Evolutionary conservation across 2,888 invertebrate genomes (phyloP), one percentile per base, ranked within the genome.

Genomic region (Coelinius sp.): DNA sequence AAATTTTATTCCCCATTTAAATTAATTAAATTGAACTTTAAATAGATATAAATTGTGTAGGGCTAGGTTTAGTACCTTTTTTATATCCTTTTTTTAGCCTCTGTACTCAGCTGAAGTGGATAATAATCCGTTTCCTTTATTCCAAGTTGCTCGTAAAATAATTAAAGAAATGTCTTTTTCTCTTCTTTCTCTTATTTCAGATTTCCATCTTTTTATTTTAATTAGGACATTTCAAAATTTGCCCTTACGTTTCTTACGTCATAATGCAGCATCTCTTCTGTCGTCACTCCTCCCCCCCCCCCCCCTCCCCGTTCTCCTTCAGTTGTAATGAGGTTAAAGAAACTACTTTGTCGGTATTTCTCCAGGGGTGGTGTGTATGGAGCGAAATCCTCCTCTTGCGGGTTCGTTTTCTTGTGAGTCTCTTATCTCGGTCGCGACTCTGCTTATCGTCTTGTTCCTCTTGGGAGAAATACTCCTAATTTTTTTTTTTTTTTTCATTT

Each of bases 121-220:
- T 71, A 56, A 66, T 59, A 71, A 59, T 53, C 53, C 44, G 31
- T 22, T 53, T 35, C 25, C 46, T 65, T 65, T 46, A 46, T 24
- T 49, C 31, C 68, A 31, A 59, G 67, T 24, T 66, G 38, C 67
- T 76, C 72, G 70, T 76, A 76, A 74, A 76, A 74, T 76, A 76
- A 74, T 74, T 76, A 70, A 73, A 44, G 73, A 70, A 71, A 44
- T 59, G 52, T 31, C 38, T 62, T 46, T 65, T 44, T 62, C 31
- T 49, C 27, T 67, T 67, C 24, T 63, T 56, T 68, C 24, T 41
- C n/a, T 49, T 27, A 10, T 24, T 69, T n/a, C n/a, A n/a, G 17
- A 10, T 53, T 24, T n/a, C 25, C 25, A 1, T 25, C 25, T n/a
- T 22, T 53, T n/a, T 12, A 20, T 59, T 59, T 20, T 31, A 35